These are phyloP conservation scores for Oceanodroma leucorhoa DNA, from an alignment of 2,797 vertebrate genomes.

Conservation along the genomic window DNA sequence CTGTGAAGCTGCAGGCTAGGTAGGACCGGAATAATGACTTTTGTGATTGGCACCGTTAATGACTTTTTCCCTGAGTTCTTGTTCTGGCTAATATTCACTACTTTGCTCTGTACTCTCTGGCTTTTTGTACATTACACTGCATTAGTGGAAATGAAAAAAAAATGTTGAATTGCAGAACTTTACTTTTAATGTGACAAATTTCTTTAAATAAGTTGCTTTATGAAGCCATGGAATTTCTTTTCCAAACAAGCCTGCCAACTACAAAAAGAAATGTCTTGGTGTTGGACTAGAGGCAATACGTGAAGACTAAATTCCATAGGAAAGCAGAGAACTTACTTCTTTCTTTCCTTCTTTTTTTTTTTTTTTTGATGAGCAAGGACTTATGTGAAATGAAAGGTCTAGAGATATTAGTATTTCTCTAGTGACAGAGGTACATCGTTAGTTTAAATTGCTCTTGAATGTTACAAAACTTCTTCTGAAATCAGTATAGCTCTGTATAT, in stretches of 20 bases:
- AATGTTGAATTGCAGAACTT: not conserved
- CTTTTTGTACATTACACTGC: not conserved
- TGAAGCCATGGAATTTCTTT: not conserved
- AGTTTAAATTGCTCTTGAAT: not conserved
- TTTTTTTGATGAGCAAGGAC: not conserved
- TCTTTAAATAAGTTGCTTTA: not conserved
- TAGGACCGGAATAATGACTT: not conserved
- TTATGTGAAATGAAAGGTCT: not conserved
- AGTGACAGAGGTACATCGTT: not conserved
- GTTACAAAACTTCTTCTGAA: not conserved
- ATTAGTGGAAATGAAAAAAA: not conserved
- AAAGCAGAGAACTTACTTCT: not conserved
- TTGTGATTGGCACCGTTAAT: conserved; percentile 22
- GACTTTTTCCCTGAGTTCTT: not conserved
- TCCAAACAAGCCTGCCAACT: not conserved
- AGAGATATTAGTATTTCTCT: not conserved
- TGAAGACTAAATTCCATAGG: not conserved
- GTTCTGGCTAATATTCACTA: not conserved
- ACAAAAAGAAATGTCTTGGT: not conserved
- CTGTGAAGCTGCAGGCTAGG: not conserved
- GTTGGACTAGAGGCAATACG: not conserved
- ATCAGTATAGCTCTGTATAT: not conserved
- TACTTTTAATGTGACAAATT: not conserved
- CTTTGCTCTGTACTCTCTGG: not conserved
- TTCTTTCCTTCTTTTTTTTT: too few relatives aligned